These are phyloP conservation scores for Tachycineta bicolor DNA, from an alignment of 2,113 vertebrate genomes.

Conservation along the genomic window DNA sequence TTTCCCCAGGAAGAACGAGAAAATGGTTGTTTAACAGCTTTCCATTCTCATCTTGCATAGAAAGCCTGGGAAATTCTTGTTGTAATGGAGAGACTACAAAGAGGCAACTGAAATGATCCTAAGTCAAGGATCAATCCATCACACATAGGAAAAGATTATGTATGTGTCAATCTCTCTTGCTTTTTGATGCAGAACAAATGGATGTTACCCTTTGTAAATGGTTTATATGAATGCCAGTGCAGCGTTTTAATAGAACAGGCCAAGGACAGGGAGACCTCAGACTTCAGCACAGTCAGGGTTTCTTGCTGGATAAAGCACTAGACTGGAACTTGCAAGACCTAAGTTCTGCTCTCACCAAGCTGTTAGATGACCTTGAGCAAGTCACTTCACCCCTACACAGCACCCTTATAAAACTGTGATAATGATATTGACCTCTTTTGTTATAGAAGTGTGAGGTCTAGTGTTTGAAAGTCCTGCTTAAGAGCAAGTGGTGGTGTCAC, in stretches of 20 bases:
- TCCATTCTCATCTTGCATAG: conserved; percentile 40
- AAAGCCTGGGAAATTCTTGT: conserved; percentile 37
- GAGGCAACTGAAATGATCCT: conserved; percentile 57
- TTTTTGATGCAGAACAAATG: conserved; percentile 72
- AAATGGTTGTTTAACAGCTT: conserved; percentile 18
- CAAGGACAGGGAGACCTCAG: conserved; percentile 62
- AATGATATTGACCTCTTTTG: conserved; percentile 44
- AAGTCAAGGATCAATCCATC: conserved; percentile 67
- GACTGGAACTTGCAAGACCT: conserved; percentile 27
- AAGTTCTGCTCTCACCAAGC: conserved; percentile 27
- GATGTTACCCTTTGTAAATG: conserved; percentile 70
- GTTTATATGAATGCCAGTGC: conserved; percentile 68
- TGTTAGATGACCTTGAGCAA: conserved; percentile 39
- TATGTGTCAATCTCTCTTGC: conserved; percentile 67
- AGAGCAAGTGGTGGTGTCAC: conserved; percentile 22
- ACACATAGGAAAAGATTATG: conserved; percentile 67
- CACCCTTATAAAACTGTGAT: conserved; percentile 39
- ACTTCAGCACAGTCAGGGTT: conserved; percentile 62
- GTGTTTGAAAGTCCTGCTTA: conserved; percentile 21
- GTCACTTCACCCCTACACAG: conserved; percentile 13
- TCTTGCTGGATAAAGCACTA: conserved; percentile 56
- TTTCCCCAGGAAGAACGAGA: neutral
- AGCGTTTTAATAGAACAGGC: conserved; percentile 67
- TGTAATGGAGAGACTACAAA: conserved; percentile 34
- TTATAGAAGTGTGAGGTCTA: conserved; percentile 8